phyloP scores from a whole-genome alignment of 1,140 invertebrate species.

The Psix sp. region DNA sequence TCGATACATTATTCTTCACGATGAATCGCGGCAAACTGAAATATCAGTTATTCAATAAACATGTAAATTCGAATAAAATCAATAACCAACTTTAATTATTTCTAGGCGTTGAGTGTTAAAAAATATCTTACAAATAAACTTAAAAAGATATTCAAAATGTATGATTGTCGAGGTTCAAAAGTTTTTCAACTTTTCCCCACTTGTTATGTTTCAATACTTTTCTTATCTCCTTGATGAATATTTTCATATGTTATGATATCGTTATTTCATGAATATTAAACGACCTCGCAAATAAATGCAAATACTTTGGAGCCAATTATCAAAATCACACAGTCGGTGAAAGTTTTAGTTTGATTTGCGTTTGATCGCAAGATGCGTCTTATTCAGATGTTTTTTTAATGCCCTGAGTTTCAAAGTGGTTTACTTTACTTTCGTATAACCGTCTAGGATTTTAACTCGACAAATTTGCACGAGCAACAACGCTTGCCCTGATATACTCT shows the following conservation, averaged over 20 bases:
- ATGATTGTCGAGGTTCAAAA: too few species aligned
- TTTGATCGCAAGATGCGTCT: constrained; percentile 22
- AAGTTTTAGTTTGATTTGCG: constrained; percentile 22
- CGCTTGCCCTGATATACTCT: constrained; percentile 28
- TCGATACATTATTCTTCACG: constrained; percentile 13
- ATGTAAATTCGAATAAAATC: neutral
- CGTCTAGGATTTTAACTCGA: constrained; percentile 38
- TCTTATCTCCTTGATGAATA: neutral
- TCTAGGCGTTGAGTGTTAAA: too few species aligned
- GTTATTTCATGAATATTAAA: constrained; percentile 4
- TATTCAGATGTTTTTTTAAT: constrained; percentile 42
- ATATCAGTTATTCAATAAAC: constrained; percentile 17
- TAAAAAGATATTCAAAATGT: too few species aligned
- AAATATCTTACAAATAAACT: too few species aligned
- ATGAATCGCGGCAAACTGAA: too few species aligned
- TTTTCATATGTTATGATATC: neutral
- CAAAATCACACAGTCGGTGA: constrained; percentile 2
- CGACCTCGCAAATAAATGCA: neutral
- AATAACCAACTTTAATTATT: too few species aligned
- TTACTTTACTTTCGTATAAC: constrained; percentile 10
- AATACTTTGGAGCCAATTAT: constrained; percentile 15
- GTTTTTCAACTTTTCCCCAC: neutral
- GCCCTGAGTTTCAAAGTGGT: constrained; percentile 22
- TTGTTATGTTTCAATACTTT: too few species aligned
- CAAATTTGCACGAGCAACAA: constrained; percentile 29